Evolutionary conservation across 2,888 invertebrate genomes (phyloP), one percentile per base, ranked within the genome.

Genomic region (Anticlea derivata): DNA sequence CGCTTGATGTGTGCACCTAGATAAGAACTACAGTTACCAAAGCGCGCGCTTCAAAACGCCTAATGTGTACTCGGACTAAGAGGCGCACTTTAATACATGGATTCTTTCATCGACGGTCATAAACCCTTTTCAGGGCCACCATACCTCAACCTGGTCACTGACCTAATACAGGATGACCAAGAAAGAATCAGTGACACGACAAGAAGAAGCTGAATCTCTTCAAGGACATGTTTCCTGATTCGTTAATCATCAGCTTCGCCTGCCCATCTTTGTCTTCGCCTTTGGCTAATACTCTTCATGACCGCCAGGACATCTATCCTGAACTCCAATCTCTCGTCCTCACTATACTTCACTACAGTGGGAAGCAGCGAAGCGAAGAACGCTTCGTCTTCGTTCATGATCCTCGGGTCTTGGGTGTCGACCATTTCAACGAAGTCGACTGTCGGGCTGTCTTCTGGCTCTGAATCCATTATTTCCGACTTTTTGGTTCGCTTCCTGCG

Each of bases 311-410:
- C 87, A 55, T 86, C 84, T 35, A 89, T 83, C 34, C 90, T 75
- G 29, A 90, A 90, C 55, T 89, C 84, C 2, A 90, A 51, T 43
- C 86, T 68, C 53, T 89, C 88, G 47, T 87, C 86, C 53, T 87
- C 86, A 47, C 63, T 77, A 54, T 89, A 89, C 53, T 77, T 86
- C 0, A 88, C 88, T 0, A 89, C 71, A 0, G 86, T 78, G 0
- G 89, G 90, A 13, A 90, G 57, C 1, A 90, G 60, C 0, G 90
- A 89, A 0, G 89, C 89, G 40, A 90, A 90, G 55, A 90, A 90
- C 0, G 89, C 89, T 50, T 90, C 90, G 50, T 90, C 89, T 52
- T 90, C 90, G 46, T 90, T 89, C 89, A 90, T 89, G 0, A 90
- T 63, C 22, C 89, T 72, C 0, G 81, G 78, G 44, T 88, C 86